phyloP scores from a whole-genome alignment of 2,113 vertebrate species.

The Columba livia region DNA sequence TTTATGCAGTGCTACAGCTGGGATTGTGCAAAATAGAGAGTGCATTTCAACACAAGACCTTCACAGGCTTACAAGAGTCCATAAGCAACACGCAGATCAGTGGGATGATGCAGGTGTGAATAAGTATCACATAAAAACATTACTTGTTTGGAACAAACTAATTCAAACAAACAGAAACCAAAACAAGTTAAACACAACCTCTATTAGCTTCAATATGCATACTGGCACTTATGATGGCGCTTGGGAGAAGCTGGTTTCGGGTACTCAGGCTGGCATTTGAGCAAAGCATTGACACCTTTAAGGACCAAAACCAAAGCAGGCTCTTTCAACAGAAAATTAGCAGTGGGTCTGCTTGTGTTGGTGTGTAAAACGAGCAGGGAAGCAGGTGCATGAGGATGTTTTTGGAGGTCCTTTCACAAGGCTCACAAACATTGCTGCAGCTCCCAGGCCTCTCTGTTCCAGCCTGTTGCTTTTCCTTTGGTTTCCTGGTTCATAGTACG shows the following conservation, averaged over 20 bases:
- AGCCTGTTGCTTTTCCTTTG: conserved; percentile 23
- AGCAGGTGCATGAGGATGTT: conserved; percentile 61
- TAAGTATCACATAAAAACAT: not conserved
- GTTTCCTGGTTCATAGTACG: conserved; percentile 72
- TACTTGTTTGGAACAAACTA: not conserved
- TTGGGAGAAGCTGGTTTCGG: not conserved
- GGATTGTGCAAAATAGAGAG: not conserved
- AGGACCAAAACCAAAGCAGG: not conserved
- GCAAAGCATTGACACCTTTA: not conserved
- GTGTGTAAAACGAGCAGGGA: conserved; percentile 63
- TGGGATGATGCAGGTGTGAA: not conserved
- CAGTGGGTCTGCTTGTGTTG: not conserved
- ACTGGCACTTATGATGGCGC: not conserved
- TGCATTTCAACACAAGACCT: not conserved
- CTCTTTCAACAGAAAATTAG: conserved; percentile 54
- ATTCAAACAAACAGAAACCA: not conserved
- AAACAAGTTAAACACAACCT: not conserved
- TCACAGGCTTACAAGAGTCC: not conserved
- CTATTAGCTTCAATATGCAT: not conserved
- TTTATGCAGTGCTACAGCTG: not conserved
- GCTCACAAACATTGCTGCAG: not conserved
- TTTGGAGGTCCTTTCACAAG: not conserved
- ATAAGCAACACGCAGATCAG: accelerated
- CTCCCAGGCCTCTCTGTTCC: conserved; percentile 24
- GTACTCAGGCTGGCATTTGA: not conserved